Conservation (phyloP, 2,888 invertebrate species). For the Tenodera sinensis region DNA sequence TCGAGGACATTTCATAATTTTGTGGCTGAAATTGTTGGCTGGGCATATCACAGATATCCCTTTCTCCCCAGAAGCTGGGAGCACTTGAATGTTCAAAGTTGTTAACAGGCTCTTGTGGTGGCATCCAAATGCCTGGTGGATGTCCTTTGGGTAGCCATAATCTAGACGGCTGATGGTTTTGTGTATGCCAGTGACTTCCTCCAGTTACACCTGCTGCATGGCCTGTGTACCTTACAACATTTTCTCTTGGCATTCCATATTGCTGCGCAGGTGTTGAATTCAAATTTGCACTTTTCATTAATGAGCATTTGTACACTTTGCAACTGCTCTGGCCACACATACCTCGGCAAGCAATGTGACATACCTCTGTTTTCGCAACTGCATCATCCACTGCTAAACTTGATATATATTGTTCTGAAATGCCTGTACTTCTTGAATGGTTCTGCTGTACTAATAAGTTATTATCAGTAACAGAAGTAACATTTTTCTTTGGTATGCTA, state of each 20-base stretch:
- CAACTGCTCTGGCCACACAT: neutral
- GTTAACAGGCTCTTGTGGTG: neutral
- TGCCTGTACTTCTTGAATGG: neutral
- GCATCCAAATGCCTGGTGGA: constrained; percentile 16
- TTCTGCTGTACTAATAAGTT: neutral
- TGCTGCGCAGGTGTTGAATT: neutral
- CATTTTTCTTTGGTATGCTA: neutral
- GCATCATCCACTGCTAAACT: neutral
- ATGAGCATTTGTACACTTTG: neutral
- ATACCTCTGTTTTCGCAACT: neutral
- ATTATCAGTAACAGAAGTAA: neutral
- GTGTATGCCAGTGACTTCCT: neutral
- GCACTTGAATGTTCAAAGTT: neutral
- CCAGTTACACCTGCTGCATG: neutral
- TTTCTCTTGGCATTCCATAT: constrained; percentile 19
- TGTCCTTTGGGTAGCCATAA: constrained; percentile 16
- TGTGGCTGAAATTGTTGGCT: neutral
- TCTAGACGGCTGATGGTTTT: neutral
- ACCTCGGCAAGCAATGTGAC: constrained; percentile 5
- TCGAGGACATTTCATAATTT: neutral
- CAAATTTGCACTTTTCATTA: neutral
- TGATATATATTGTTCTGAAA: neutral
- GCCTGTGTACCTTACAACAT: constrained; percentile 21
- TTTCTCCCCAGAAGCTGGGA: neutral
- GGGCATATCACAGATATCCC: neutral